Evolutionary conservation across 2,113 vertebrate species (phyloP).

Genomic region (Eclectus roratus): DNA sequence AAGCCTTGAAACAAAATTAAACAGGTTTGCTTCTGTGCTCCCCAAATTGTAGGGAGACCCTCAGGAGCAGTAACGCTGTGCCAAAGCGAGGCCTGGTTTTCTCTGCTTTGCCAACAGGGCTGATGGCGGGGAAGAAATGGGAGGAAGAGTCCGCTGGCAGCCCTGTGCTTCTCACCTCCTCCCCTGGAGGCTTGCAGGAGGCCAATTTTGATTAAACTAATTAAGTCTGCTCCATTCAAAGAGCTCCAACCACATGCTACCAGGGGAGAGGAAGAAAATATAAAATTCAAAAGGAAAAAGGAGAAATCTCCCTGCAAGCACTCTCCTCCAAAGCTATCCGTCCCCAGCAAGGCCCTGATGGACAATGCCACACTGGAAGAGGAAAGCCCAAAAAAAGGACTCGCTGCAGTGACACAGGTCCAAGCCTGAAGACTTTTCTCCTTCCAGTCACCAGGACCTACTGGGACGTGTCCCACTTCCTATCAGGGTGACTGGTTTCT

Average conservation of each 20-base stretch:
- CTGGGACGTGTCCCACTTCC: background rate
- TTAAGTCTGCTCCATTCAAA: slow-evolving; percentile 21
- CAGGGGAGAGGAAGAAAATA: background rate
- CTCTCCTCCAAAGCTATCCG: background rate
- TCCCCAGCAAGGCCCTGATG: background rate
- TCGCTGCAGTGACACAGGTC: background rate
- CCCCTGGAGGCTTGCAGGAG: slow-evolving; percentile 14
- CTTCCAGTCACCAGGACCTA: background rate
- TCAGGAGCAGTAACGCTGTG: background rate
- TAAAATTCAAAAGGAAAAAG: background rate
- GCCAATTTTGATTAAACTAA: slow-evolving; percentile 55
- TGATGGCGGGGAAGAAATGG: background rate
- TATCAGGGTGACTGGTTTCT: background rate
- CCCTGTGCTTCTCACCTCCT: background rate
- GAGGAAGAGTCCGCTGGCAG: background rate
- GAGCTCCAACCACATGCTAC: slow-evolving; percentile 17
- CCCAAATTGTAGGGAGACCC: background rate
- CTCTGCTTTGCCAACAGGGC: background rate
- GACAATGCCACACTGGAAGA: rapidly evolving
- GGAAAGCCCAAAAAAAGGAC: background rate
- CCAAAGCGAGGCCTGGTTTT: background rate
- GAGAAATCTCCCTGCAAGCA: background rate
- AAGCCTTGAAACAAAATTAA: background rate
- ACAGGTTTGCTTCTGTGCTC: background rate
- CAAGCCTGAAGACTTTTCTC: background rate